phyloP scores from a whole-genome alignment of 2,113 vertebrate species.

The Passerina amoena region DNA sequence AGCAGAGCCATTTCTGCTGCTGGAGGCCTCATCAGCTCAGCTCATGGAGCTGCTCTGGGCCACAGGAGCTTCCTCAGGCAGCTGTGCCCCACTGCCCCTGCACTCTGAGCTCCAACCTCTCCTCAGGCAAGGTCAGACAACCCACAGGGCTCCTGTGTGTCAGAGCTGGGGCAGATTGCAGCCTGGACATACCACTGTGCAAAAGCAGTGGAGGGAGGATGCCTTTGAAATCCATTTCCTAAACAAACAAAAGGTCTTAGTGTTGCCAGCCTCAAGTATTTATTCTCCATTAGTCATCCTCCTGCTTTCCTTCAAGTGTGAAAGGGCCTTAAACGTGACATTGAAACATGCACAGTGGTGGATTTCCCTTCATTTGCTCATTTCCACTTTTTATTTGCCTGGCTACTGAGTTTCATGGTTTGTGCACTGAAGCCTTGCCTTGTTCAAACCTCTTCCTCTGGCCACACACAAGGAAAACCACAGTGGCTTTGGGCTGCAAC shows the following conservation, averaged over 20 bases:
- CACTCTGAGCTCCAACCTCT: not conserved
- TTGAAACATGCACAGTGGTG: not conserved
- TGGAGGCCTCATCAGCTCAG: not conserved
- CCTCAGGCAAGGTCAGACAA: not conserved
- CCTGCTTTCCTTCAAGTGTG: not conserved
- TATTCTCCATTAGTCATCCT: not conserved
- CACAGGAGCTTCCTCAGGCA: not conserved
- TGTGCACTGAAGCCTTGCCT: not conserved
- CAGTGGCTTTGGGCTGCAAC: not conserved
- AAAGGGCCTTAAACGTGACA: not conserved
- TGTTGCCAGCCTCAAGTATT: not conserved
- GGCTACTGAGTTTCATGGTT: not conserved
- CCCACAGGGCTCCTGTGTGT: not conserved
- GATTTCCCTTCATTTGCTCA: constrained; percentile 8
- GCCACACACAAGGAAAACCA: not conserved
- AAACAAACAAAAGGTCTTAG: not conserved
- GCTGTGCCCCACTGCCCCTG: not conserved
- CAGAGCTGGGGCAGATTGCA: not conserved
- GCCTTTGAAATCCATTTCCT: not conserved
- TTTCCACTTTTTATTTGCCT: not conserved
- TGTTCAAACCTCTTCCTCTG: not conserved
- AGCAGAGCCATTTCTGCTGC: not conserved
- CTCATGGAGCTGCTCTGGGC: not conserved
- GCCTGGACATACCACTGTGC: not conserved
- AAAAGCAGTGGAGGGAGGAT: not conserved